These are phyloP conservation scores for Lypha dubia DNA, from an alignment of 2,888 invertebrate species.

Conservation along the genomic window DNA sequence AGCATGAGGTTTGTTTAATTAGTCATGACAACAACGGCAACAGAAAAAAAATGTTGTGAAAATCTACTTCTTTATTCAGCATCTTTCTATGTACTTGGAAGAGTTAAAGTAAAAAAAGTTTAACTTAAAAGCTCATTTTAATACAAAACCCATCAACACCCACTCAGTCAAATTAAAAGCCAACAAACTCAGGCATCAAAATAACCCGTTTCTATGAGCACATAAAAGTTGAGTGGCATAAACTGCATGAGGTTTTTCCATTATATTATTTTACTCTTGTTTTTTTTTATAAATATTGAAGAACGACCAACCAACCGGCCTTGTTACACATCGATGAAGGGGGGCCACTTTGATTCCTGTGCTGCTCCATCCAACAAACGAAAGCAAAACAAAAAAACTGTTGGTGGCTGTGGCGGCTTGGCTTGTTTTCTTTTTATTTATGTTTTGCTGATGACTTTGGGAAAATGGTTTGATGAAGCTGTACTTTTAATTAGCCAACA, in stretches of 20 bases:
- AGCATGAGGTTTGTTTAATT: conserved; percentile 53
- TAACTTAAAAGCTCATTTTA: conserved; percentile 10
- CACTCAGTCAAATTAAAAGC: conserved; percentile 53
- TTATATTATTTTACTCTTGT: conserved; percentile 1
- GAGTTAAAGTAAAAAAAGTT: conserved; percentile 15
- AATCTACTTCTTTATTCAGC: not conserved
- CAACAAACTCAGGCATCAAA: conserved; percentile 21
- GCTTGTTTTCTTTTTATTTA: not conserved
- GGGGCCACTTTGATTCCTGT: conserved; percentile 8
- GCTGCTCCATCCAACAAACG: too few relatives aligned
- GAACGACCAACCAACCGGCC: conserved; percentile 43
- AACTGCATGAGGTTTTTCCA: conserved; percentile 47
- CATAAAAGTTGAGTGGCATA: conserved; percentile 39
- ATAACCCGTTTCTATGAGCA: conserved; percentile 17
- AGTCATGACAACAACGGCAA: conserved; percentile 47
- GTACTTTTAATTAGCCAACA: conserved; percentile 69
- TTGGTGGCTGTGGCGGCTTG: conserved; percentile 12
- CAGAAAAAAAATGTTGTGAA: conserved; percentile 2
- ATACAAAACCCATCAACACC: conserved; percentile 49
- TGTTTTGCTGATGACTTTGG: conserved; percentile 27
- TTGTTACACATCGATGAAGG: conserved; percentile 39
- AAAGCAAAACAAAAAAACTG: conserved; percentile 21
- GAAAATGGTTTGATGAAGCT: conserved; percentile 55
- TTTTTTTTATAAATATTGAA: conserved; percentile 20
- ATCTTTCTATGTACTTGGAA: not conserved